These are phyloP conservation scores for Tinamus major DNA, from an alignment of 2,797 vertebrate species.

Conservation along the genomic window DNA sequence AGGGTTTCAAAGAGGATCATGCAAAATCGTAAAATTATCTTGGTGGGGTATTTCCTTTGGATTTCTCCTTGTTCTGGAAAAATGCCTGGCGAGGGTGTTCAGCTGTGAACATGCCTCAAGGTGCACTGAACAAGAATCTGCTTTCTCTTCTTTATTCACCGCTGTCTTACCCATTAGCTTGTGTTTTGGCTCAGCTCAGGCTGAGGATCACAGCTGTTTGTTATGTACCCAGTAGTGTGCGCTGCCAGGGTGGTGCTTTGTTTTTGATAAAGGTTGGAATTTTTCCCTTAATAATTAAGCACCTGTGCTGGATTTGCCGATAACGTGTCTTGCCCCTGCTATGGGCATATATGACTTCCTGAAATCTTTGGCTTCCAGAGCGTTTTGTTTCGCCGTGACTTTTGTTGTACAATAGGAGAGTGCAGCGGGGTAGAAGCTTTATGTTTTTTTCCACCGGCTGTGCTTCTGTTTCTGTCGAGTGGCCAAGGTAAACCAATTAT, in stretches of 20 bases:
- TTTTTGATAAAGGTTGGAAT: conserved; percentile 42
- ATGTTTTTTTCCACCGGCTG: neutral
- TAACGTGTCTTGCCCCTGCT: neutral
- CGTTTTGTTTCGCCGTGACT: neutral
- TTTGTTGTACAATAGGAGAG: neutral
- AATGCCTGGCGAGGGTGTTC: neutral
- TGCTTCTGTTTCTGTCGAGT: conserved; percentile 23
- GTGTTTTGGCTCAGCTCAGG: neutral
- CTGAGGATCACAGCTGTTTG: neutral
- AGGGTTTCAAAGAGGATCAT: neutral
- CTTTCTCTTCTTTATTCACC: neutral
- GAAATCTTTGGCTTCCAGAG: neutral
- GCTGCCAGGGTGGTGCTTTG: neutral
- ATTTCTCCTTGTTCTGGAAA: neutral
- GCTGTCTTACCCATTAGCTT: neutral
- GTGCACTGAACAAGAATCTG: neutral
- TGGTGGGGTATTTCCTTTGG: neutral
- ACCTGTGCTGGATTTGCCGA: neutral
- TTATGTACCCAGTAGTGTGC: conserved; percentile 26
- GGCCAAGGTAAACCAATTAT: conserved; percentile 11
- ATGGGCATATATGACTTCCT: neutral
- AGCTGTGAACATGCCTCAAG: neutral
- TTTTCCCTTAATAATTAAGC: conserved; percentile 19
- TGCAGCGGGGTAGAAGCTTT: neutral
- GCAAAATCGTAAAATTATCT: accelerated